phyloP scores from a whole-genome alignment of 2,888 invertebrate species.

The Meganola albula region DNA sequence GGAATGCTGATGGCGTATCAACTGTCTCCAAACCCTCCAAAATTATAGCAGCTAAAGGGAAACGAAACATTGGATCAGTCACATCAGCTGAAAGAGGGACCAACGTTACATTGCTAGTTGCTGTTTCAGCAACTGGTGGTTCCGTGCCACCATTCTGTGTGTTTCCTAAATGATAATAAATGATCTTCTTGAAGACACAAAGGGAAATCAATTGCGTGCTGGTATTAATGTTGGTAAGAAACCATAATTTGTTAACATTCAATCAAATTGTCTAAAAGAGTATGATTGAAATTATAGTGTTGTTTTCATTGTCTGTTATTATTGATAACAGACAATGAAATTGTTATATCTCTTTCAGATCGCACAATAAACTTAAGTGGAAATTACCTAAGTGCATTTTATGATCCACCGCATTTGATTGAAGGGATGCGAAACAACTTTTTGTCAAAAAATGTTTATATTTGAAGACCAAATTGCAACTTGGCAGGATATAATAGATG shows the following conservation, averaged over 20 bases:
- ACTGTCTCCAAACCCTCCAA: constrained; percentile 1
- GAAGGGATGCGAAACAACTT: neutral
- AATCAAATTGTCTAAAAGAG: too few relatives aligned
- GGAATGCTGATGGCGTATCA: neutral
- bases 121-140: neutral
- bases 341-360: too few relatives aligned
- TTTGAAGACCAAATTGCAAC: neutral
- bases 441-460: neutral
- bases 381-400: neutral
- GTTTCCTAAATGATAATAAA: neutral
- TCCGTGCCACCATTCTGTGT: neutral
- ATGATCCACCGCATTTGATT: constrained; percentile 1
- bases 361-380: neutral
- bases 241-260: too few relatives aligned
- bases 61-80: neutral
- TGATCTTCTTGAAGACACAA: constrained; percentile 2
- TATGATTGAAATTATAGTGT: too few relatives aligned
- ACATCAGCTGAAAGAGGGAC: constrained; percentile 1
- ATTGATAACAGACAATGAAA: neutral
- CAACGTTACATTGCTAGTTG: constrained; percentile 26
- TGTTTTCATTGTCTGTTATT: neutral
- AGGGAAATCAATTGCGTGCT: neutral
- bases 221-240: constrained; percentile 1
- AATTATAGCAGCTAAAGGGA: neutral
- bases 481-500: constrained; percentile 3